These are phyloP conservation scores for Notarius lentiginosus DNA, from an alignment of 2,113 vertebrate species.

Conservation along the genomic window DNA sequence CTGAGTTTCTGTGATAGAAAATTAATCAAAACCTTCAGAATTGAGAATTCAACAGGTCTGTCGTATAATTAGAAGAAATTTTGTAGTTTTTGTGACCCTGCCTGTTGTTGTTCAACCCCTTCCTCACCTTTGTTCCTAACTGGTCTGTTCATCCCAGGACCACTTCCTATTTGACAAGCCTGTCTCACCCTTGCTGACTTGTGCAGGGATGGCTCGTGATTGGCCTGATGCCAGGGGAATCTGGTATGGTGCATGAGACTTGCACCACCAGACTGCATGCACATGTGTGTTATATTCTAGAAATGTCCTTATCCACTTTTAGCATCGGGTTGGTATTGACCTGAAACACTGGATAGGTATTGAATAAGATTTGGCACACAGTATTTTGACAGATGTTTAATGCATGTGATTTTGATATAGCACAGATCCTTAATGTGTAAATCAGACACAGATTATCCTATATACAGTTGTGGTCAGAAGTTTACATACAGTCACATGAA, in stretches of 20 bases:
- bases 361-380: not conserved
- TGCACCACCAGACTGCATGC: constrained; percentile 37
- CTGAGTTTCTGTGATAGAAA: not conserved
- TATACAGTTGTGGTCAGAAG: too few species aligned
- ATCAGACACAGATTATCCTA: not conserved
- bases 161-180: constrained; percentile 88
- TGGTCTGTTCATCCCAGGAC: constrained; percentile 68
- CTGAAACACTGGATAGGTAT: not conserved
- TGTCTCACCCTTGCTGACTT: constrained; percentile 83
- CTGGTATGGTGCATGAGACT: constrained; percentile 73
- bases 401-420: not conserved
- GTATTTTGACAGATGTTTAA: not conserved
- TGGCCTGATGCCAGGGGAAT: constrained; percentile 86
- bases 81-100: not conserved
- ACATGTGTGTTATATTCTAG: not conserved
- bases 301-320: not conserved
- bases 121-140: constrained; percentile 20
- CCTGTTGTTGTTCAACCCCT: not conserved
- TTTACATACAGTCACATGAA: too few species aligned
- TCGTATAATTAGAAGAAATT: not conserved
- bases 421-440: not conserved
- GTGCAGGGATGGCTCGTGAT: constrained; percentile 83
- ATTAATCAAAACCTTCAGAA: not conserved
- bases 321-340: not conserved
- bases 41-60: not conserved